phyloP scores from a whole-genome alignment of 2,113 vertebrate genomes.

The Paramisgurnus dabryanus region DNA sequence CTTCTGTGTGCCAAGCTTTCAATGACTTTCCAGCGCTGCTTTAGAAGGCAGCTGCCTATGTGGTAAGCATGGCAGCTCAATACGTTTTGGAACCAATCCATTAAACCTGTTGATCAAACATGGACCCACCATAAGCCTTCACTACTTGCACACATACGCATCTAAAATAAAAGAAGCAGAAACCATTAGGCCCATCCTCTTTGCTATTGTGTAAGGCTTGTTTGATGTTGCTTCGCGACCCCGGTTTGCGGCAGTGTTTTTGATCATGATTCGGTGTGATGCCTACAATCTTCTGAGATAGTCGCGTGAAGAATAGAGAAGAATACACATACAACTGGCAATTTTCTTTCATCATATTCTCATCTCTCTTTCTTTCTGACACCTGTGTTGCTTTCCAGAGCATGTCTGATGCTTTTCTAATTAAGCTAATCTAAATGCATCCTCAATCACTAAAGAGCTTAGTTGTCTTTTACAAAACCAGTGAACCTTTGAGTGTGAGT shows the following conservation, averaged over 20 bases:
- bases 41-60: too few relatives aligned
- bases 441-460: conserved; percentile 14
- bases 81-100: background rate
- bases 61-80: too few relatives aligned
- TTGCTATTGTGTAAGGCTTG: conserved; percentile 21
- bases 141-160: background rate
- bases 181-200: conserved; percentile 29
- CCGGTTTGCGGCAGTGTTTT: conserved; percentile 28
- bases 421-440: conserved; percentile 34
- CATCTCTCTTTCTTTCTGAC: conserved; percentile 11
- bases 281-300: conserved; percentile 33
- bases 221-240: conserved; percentile 55
- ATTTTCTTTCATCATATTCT: conserved; percentile 16
- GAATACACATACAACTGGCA: conserved; percentile 25
- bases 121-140: conserved; percentile 1
- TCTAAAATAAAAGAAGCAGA: conserved; percentile 1
- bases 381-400: background rate
- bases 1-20: too few relatives aligned
- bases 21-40: too few relatives aligned
- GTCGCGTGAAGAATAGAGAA: conserved; percentile 18
- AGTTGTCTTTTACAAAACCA: conserved; percentile 27
- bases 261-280: conserved; percentile 26
- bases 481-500: conserved; percentile 10
- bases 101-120: background rate
- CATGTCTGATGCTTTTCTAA: conserved; percentile 40